A percentile compares a stretch with the other conserved stretches of the same genome.
Evolutionary conservation across 2,113 vertebrate species (phyloP).

Genomic region (Galbula dea): DNA sequence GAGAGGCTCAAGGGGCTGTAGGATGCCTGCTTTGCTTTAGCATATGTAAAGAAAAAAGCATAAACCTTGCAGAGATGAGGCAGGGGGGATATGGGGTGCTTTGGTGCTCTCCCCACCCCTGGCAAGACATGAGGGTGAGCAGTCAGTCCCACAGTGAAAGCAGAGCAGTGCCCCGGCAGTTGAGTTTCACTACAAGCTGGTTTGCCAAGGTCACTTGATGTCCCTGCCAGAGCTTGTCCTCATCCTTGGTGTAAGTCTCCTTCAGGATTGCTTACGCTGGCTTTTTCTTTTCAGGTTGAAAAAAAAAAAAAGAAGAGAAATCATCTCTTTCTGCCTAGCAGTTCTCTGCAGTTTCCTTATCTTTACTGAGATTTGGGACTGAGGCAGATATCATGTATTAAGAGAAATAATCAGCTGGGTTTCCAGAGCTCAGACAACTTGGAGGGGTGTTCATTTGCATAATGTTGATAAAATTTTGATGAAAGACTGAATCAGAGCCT

Average conservation of each 20-base stretch:
- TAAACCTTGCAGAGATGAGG: accelerated
- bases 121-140: neutral
- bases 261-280: neutral
- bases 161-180: neutral
- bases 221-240: neutral
- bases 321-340: neutral
- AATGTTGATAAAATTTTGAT: neutral
- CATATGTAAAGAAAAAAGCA: neutral
- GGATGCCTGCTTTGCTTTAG: neutral
- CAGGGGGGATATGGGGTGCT: neutral
- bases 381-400: neutral
- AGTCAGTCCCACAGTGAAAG: neutral
- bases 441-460: neutral
- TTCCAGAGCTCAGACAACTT: neutral
- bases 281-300: neutral
- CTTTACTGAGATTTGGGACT: neutral
- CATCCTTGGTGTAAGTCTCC: neutral
- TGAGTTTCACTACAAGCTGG: neutral
- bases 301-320: neutral
- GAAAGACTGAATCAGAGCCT: neutral
- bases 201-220: neutral
- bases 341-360: neutral
- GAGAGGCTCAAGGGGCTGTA: neutral
- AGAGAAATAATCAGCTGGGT: neutral
- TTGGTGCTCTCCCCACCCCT: neutral